Evolutionary conservation across 2,113 vertebrate species (phyloP).

Genomic region (Plecotus auritus): DNA sequence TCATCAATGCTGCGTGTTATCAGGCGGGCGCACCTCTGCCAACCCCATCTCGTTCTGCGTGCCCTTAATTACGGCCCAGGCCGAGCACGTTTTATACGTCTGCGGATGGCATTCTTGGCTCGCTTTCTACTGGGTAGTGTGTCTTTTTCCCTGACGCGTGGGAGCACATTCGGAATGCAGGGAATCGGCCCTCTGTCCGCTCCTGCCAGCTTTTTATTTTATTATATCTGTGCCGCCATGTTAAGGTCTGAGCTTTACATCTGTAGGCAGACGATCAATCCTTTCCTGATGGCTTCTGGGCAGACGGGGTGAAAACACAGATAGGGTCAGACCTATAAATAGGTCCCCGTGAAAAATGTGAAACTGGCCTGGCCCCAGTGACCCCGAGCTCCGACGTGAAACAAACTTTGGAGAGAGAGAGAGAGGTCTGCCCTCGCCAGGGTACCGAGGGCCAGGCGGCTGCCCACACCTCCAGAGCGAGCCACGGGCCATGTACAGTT

Average conservation of each 20-base stretch:
- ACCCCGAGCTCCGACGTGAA: conserved; percentile 42
- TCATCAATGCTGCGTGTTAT: neutral
- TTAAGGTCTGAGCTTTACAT: neutral
- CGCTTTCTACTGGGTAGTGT: neutral
- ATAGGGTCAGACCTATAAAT: conserved; percentile 6
- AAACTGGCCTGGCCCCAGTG: neutral
- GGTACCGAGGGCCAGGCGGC: conserved; percentile 6
- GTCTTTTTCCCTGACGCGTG: neutral
- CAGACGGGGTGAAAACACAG: neutral
- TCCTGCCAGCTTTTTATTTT: neutral
- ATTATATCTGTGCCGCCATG: neutral
- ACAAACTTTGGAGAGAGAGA: conserved; percentile 39
- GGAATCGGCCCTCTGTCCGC: neutral
- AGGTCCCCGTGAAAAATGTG: neutral
- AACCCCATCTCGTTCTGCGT: neutral
- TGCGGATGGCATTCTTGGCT: conserved; percentile 1
- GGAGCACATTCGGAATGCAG: neutral
- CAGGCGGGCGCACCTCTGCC: neutral
- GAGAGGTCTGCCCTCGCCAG: conserved; percentile 9
- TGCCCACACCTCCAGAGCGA: neutral
- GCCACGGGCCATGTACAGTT: conserved; percentile 38
- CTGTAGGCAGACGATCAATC: neutral
- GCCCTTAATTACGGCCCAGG: conserved; percentile 25
- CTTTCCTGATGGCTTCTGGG: neutral
- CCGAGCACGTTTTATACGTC: neutral